Base-by-base conservation (phyloP, 2,888 invertebrate genomes). In the Ichneumoninae sp. region DNA sequence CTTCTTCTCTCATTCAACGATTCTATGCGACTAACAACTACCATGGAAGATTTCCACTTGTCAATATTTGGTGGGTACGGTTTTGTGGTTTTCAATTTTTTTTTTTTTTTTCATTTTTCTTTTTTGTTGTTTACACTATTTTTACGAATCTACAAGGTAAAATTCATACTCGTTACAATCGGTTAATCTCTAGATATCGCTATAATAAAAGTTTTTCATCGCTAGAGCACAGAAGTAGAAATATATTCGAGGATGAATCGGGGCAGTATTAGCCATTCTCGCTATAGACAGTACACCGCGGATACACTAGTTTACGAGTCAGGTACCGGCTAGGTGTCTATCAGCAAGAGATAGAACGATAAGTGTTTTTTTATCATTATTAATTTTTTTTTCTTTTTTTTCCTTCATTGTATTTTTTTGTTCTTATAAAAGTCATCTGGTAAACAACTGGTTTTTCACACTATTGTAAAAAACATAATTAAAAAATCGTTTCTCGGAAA, bases 41-140 rank as follows among this genome's bases (percentile, higher is more conserved):
- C 77, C 74, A 81, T 88, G 89, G 90, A 91, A 91, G 90, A 90
- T 88, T 86, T 88, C 86, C 82, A 80, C 84, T 88, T 88, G 80
- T 85, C 87, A 77, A 85, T 88, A 88, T 83, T 87, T 85, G 83
- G 86, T 87, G 86, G 85, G 81, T 80, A 82, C 82, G 83, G 80
- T 75, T 71, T 47, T 81, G 65, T 83, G 69, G 60, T 40, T 36
- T 54, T 83, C 77, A 19, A 5, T 57, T 13, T 13, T 57, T 26
- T 4, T 57, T 7, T 54, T 54, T 57, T 73, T 26, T 74, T 65
- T 66, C 40, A 19, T 44, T 57, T 19, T 76, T 76, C 66, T 65
- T 44, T 70, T 73, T 54, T 54, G 7, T 60, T 63, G 30, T 75
- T 82, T 40, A 63, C 47, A 60, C 75, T 68, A 71, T 26, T 71